Base-by-base conservation (phyloP, 2,888 invertebrate species). In the Eupithecia centaureata region DNA sequence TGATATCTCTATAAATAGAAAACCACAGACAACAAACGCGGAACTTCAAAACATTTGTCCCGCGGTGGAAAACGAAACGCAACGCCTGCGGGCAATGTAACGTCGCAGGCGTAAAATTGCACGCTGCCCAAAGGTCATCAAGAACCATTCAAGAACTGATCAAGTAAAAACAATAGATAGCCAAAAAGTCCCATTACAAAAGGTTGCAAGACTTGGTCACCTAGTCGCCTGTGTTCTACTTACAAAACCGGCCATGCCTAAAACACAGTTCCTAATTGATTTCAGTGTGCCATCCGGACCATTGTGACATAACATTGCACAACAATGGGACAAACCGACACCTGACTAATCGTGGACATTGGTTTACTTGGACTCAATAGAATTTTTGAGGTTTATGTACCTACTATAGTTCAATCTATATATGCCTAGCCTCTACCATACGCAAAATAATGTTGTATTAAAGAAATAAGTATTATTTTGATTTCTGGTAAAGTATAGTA, bases 211-310 rank as follows among this genome's bases (percentile, higher is more conserved):
- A 47, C 72, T 76, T 75, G 73, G 80, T 66, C 76, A 59, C 61
- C 59, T 38, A 58, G 47, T 47, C 56, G 28, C 56, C 32, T 18
- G 18, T 57, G 63, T 66, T 61, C 68, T 32, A 70, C 63, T 63
- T 70, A 63, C 66, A 63, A 63, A 63, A 60, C 65, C 30, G 62
- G 62, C 59, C 68, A 58, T 66, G 63, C 42, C 63, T 66, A 66
- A 57, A 70, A 70, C 66, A 66, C 42, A 61, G 66, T 60, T 75
- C 72, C 73, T 71, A 68, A 75, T 75, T 70, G 73, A 75, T 75
- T 75, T 66, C 22, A 57, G 61, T 57, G 63, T 42, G 33, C 25
- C 66, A 67, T 75, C 75, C 73, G 69, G 69, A 15, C 61, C 52
- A 38, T 63, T 68, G 72, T 68, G 69, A 58, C 63, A 38, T 64